These are phyloP conservation scores for Whitmania pigra DNA, from an alignment of 1,140 invertebrate genomes.

Conservation along the genomic window DNA sequence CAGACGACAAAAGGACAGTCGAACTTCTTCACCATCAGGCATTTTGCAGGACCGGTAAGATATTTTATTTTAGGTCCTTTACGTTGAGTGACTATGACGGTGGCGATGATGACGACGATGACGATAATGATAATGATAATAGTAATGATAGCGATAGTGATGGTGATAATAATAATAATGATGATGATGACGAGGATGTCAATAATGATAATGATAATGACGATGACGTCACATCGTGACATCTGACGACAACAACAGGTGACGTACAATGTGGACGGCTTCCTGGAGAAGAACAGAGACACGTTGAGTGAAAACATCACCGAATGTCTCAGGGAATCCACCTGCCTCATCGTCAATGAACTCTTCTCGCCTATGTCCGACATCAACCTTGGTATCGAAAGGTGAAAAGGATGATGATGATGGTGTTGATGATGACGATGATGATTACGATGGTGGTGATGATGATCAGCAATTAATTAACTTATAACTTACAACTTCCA, in stretches of 20 bases:
- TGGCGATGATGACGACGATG: conserved; percentile 16
- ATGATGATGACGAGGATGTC: conserved; percentile 20
- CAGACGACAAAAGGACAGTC: conserved; percentile 56
- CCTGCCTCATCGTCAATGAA: conserved; percentile 19
- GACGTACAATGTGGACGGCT: conserved; percentile 52
- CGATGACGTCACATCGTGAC: too few relatives aligned
- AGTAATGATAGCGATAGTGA: conserved; percentile 23
- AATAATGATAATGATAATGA: neutral
- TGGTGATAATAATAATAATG: conserved; percentile 23
- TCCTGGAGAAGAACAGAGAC: conserved; percentile 59
- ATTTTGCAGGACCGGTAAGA: conserved; percentile 55
- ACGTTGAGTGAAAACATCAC: conserved; percentile 56
- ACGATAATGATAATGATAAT: conserved; percentile 12
- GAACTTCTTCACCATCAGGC: conserved; percentile 61
- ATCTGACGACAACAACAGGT: conserved; percentile 36
- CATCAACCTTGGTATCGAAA: neutral
- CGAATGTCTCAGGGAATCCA: conserved; percentile 19
- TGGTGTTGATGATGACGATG: neutral
- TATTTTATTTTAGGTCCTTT: too few relatives aligned
- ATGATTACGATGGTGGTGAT: neutral
- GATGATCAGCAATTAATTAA: neutral
- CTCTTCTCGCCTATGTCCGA: conserved; percentile 20
- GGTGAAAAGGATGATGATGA: neutral
- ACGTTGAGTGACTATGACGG: too few relatives aligned
- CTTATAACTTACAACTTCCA: neutral